Base-by-base conservation (phyloP, 2,797 vertebrate genomes). In the Poeciliopsis presidionis region DNA sequence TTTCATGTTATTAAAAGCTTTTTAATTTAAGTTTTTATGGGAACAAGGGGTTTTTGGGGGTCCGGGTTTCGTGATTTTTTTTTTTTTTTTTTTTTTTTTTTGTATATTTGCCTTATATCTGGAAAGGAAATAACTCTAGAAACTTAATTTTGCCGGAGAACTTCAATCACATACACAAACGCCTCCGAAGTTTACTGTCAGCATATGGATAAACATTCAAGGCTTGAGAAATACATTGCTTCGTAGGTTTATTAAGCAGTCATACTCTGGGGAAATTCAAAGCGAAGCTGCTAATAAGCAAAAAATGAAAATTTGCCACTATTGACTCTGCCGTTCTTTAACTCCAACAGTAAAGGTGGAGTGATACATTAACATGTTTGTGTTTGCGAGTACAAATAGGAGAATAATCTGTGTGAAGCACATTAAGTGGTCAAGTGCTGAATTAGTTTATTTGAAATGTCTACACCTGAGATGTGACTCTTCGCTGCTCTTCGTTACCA, bases 61-160 rank as follows among this genome's bases (percentile, higher is more conserved):
- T n/a, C n/a, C n/a, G n/a, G n/a, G n/a, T n/a, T n/a, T n/a, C n/a
- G n/a, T n/a, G n/a, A n/a, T n/a, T n/a, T n/a, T n/a, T n/a, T n/a
- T n/a, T n/a, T n/a, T n/a, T n/a, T 30, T 30, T 1, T 30, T 30
- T 30, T 30, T 7, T 59, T 47, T 77, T 76, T 79, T 67, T 82
- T 84, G 73, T 73, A 67, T 49, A 46, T 70, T 74, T 67, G 59
- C 20, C 78, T 71, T 47, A 76, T 80, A 79, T 83, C 28, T 74
- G 51, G 25, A 57, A 76, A 76, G 77, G 49, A 86, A 81, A 53
- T 30, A 63, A 59, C 45, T 84, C 0, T 28, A 57, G 55, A 28
- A 28, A 28, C n/a, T 5, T 28, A 28, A 57, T 28, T 28, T 57
- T 28, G n/a, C n/a, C 0, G 0, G 55, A 4, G n/a, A 57, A 57